Evolutionary conservation across 2,113 vertebrate species (phyloP).

Genomic region (Terrapene triunguis): DNA sequence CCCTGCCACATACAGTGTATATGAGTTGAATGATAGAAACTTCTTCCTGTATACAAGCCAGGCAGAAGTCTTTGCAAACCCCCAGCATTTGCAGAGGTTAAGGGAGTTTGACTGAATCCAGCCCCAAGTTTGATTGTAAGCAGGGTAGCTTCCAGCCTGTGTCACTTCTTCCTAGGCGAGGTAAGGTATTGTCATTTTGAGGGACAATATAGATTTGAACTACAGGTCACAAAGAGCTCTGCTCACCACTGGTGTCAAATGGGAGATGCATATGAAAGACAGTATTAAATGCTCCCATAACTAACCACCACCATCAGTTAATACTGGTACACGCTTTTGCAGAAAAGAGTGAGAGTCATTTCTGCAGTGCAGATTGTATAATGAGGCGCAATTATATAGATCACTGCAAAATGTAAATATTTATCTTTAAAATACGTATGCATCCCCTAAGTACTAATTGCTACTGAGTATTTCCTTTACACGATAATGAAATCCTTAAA

Average conservation of each 20-base stretch:
- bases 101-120: accelerated
- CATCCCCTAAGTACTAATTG: not conserved
- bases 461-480: not conserved
- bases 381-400: not conserved
- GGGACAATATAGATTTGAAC: slow-evolving; percentile 56
- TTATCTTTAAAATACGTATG: not conserved
- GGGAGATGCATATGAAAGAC: not conserved
- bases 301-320: not conserved
- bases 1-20: not conserved
- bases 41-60: not conserved
- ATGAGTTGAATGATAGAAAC: not conserved
- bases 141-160: accelerated
- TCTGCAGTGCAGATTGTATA: not conserved
- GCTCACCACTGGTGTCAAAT: not conserved
- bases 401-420: not conserved
- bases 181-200: not conserved
- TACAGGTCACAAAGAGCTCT: slow-evolving; percentile 62
- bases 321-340: not conserved
- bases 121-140: not conserved
- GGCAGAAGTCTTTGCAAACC: not conserved
- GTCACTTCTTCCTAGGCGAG: slow-evolving; percentile 23
- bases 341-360: not conserved
- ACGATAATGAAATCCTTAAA: not conserved
- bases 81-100: not conserved
- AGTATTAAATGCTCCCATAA: not conserved